Evolutionary conservation across 2,797 vertebrate genomes (phyloP).

Genomic region (Protonibea diacanthus): DNA sequence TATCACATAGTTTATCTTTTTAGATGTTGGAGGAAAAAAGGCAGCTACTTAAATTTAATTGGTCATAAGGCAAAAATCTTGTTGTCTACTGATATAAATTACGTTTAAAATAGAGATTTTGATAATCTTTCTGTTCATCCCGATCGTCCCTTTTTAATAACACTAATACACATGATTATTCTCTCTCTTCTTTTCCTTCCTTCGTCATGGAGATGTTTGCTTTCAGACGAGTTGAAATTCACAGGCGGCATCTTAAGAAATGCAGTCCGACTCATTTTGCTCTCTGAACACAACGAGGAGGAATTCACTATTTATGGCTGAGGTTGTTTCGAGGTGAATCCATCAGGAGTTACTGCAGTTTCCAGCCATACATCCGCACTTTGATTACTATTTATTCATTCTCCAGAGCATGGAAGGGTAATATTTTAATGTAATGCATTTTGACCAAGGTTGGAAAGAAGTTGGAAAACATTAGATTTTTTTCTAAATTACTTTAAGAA

Average conservation of each 20-base stretch:
- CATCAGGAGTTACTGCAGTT: slow-evolving; percentile 26
- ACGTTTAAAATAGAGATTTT: neutral
- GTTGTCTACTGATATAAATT: neutral
- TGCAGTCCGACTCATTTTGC: neutral
- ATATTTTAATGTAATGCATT: neutral
- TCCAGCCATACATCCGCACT: slow-evolving; percentile 2
- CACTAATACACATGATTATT: neutral
- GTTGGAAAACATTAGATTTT: neutral
- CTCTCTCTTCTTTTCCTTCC: neutral
- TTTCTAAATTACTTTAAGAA: neutral
- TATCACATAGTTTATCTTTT: no score
- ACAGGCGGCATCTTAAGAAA: neutral
- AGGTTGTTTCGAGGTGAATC: slow-evolving; percentile 11
- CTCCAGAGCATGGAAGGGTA: neutral
- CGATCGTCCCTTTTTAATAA: neutral
- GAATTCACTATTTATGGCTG: slow-evolving; percentile 35
- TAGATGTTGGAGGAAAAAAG: no score
- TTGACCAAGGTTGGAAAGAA: neutral
- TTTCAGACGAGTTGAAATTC: neutral
- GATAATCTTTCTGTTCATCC: neutral
- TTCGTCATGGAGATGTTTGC: neutral
- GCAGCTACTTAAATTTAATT: no score
- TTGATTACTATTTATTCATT: neutral
- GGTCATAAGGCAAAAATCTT: no score
- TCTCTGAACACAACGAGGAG: slow-evolving; percentile 17